Evolutionary conservation across 2,888 invertebrate genomes (phyloP).

Genomic region (Anaspis maculata): DNA sequence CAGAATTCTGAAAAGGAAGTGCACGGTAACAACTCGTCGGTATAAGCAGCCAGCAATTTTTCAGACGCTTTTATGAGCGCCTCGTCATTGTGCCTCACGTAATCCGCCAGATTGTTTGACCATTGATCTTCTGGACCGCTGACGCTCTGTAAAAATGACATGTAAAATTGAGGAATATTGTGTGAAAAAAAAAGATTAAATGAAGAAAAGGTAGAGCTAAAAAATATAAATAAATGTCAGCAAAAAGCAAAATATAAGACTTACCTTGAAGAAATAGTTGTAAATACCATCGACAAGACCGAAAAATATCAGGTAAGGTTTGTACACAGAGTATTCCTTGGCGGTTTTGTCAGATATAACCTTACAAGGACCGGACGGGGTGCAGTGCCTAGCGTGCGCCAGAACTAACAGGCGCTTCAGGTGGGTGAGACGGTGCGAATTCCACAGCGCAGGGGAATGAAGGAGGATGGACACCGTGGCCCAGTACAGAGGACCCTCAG

Average conservation of each 20-base stretch:
- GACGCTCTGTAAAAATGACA: too few species aligned
- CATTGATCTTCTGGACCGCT: constrained; percentile 73
- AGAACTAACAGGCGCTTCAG: constrained; percentile 67
- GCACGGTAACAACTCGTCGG: constrained; percentile 85
- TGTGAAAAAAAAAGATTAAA: constrained; percentile 13
- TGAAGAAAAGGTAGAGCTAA: constrained; percentile 4
- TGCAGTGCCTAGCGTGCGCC: constrained; percentile 65
- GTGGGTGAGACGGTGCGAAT: constrained; percentile 58
- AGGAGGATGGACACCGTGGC: constrained; percentile 71
- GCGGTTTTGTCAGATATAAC: constrained; percentile 44
- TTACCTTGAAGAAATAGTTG: constrained; percentile 76
- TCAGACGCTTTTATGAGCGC: constrained; percentile 81
- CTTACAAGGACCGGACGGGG: constrained; percentile 56
- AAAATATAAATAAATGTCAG: constrained; percentile 1
- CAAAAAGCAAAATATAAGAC: constrained; percentile 12
- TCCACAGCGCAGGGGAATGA: constrained; percentile 73
- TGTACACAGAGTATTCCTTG: constrained; percentile 73
- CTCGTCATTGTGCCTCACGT: constrained; percentile 90
- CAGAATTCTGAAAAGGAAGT: constrained; percentile 86
- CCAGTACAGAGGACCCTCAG: constrained; percentile 90
- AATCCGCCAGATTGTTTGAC: constrained; percentile 84
- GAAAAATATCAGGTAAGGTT: constrained; percentile 77
- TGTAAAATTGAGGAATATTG: constrained; percentile 38
- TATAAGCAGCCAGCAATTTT: constrained; percentile 68
- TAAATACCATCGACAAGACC: constrained; percentile 81